These are phyloP conservation scores for Albula glossodonta DNA, from an alignment of 2,113 vertebrate genomes.

Conservation along the genomic window DNA sequence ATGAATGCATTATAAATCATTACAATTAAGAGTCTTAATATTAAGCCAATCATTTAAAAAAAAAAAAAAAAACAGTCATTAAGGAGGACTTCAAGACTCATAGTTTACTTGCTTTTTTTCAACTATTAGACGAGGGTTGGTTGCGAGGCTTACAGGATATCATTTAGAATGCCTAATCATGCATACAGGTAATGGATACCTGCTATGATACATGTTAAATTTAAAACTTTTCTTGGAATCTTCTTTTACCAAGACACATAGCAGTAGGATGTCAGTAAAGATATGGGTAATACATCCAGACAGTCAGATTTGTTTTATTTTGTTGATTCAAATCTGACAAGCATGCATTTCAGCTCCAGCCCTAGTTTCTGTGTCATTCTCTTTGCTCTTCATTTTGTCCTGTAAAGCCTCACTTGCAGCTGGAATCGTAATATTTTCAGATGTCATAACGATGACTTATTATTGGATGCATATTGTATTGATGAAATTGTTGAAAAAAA, in stretches of 20 bases:
- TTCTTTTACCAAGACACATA: background rate
- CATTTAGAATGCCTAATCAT: background rate
- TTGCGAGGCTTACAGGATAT: background rate
- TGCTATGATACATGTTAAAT: background rate
- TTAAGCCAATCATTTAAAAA: no score
- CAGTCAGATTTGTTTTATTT: background rate
- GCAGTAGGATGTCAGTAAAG: background rate
- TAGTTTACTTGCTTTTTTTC: background rate
- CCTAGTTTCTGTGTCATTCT: conserved; percentile 24
- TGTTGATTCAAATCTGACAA: background rate
- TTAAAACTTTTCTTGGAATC: background rate
- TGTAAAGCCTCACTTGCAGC: conserved; percentile 38
- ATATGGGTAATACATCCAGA: background rate
- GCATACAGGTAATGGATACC: background rate
- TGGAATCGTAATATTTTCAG: conserved; percentile 25
- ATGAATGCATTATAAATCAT: no score
- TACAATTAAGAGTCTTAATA: no score
- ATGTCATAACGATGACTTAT: conserved; percentile 31
- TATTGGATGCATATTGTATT: conserved; percentile 33
- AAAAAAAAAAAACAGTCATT: background rate
- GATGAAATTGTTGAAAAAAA: conserved; percentile 36
- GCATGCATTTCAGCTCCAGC: background rate
- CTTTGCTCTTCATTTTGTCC: conserved; percentile 21
- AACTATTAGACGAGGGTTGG: background rate
- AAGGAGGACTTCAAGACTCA: background rate